phyloP scores from a whole-genome alignment of 2,797 vertebrate species.

The Micropoecilia bifurca region DNA sequence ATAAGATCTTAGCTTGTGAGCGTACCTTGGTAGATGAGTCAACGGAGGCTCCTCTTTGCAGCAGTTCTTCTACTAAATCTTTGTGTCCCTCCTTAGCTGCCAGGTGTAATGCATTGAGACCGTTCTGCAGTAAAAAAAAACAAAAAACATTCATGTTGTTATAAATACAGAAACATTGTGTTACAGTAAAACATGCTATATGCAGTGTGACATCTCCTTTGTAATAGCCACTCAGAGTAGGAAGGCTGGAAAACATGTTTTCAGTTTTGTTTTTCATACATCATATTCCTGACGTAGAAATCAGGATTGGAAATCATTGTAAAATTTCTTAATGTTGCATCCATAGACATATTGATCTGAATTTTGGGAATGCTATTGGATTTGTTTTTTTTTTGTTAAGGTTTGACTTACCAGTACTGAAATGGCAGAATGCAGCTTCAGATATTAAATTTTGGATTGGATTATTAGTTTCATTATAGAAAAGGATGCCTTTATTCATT shows the following conservation, averaged over 20 bases:
- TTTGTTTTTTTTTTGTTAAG: background rate
- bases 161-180: background rate
- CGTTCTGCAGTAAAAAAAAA: slow-evolving; percentile 85
- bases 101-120: slow-evolving; percentile 95
- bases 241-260: background rate
- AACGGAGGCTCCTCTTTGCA: slow-evolving; percentile 93
- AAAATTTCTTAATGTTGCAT: background rate
- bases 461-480: background rate
- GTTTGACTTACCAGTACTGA: background rate
- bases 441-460: background rate
- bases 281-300: background rate
- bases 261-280: background rate
- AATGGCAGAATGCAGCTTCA: background rate
- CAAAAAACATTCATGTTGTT: background rate
- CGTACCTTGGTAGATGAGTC: slow-evolving; percentile 95
- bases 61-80: slow-evolving; percentile 92
- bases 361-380: background rate
- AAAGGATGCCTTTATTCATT: background rate
- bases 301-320: background rate
- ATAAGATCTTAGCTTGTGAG: background rate
- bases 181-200: background rate
- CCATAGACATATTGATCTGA: background rate
- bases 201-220: too few relatives aligned
- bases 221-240: too few relatives aligned
- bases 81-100: slow-evolving; percentile 96